A percentile compares a stretch with the other conserved stretches of the same genome.
Evolutionary conservation across 2,888 invertebrate species (phyloP).

Genomic region (Mesorhabditis sp.): DNA sequence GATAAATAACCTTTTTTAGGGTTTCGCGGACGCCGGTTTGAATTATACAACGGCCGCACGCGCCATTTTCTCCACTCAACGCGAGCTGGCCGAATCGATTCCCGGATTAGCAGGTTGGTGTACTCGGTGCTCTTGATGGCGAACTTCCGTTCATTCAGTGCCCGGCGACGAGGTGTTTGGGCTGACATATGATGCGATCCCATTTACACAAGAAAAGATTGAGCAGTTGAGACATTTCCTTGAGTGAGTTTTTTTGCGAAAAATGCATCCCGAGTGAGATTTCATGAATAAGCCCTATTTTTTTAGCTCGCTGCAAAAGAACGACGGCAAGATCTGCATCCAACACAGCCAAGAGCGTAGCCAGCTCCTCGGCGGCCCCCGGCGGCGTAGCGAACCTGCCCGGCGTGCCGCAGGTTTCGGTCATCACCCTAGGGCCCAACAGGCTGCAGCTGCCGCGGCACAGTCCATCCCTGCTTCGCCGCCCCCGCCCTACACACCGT

Average conservation of each 20-base stretch:
- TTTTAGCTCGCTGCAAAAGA: background rate
- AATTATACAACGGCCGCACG: background rate
- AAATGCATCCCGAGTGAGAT: no score
- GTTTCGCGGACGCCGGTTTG: background rate
- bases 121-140: background rate
- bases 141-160: background rate
- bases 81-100: background rate
- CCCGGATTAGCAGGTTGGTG: constrained; percentile 1
- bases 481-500: background rate
- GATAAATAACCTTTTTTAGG: background rate
- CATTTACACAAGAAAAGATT: background rate
- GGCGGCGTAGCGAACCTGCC: background rate
- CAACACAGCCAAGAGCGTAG: constrained; percentile 3
- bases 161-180: background rate
- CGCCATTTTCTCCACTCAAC: background rate
- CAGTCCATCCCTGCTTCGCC: constrained; percentile 1
- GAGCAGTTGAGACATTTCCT: background rate
- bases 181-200: background rate
- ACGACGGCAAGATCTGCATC: background rate
- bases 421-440: background rate
- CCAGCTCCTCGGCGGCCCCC: background rate
- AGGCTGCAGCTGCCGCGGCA: background rate
- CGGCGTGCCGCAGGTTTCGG: background rate
- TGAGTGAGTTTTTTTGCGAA: no score
- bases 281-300: background rate